These are phyloP conservation scores for Saimiri boliviensis DNA, from an alignment of 2,113 vertebrate genomes.

Conservation along the genomic window DNA sequence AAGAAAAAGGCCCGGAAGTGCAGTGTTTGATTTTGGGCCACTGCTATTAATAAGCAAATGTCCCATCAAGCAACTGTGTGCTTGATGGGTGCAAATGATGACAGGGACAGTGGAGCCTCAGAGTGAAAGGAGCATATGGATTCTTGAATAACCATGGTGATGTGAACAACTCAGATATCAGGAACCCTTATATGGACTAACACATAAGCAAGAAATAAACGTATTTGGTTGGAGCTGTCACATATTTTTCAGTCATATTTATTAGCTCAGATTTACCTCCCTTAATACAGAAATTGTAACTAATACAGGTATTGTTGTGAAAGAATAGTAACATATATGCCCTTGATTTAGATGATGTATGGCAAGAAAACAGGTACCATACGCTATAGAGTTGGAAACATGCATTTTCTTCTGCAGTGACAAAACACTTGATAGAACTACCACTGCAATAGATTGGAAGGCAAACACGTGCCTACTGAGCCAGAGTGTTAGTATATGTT, in stretches of 20 bases:
- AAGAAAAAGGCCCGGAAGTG: background rate
- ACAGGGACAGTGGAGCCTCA: no score
- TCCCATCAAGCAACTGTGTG: background rate
- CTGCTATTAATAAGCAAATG: background rate
- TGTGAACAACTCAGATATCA: background rate
- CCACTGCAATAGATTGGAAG: background rate
- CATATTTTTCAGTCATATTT: background rate
- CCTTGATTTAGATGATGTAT: background rate
- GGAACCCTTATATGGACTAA: background rate
- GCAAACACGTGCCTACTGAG: background rate
- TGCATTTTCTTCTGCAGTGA: background rate
- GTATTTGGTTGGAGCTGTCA: background rate
- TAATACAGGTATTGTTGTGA: background rate
- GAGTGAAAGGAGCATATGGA: background rate
- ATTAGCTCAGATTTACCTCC: background rate
- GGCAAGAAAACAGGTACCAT: background rate
- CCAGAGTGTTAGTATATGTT: background rate
- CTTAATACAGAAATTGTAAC: background rate
- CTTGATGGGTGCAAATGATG: background rate
- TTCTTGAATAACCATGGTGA: background rate
- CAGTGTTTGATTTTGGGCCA: background rate
- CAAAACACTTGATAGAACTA: background rate
- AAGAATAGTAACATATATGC: background rate
- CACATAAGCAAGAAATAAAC: background rate
- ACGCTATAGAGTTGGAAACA: background rate